Conservation (phyloP, 2,797 vertebrate genomes). For the Anableps anableps region DNA sequence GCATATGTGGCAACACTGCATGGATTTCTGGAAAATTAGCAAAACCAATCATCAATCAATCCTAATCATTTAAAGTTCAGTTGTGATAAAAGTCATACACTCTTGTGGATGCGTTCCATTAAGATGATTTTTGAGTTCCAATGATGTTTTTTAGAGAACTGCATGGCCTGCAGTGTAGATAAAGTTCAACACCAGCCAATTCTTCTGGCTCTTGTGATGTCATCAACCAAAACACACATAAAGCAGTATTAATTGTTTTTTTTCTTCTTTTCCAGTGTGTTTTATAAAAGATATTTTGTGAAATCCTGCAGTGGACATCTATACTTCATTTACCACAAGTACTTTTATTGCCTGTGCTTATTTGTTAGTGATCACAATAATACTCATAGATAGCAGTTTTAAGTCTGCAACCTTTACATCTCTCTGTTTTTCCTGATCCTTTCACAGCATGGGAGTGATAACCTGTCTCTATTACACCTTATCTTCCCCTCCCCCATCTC, state of each 20-base stretch:
- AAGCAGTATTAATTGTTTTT: background rate
- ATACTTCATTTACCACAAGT: background rate
- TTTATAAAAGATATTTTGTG: background rate
- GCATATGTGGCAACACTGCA: background rate
- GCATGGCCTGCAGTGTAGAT: too few species aligned
- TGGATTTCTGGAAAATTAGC: background rate
- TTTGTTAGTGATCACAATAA: background rate
- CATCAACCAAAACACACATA: background rate
- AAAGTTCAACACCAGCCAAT: too few species aligned
- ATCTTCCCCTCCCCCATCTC: background rate
- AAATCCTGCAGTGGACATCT: background rate
- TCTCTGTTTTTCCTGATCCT: constrained; percentile 18
- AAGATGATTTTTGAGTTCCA: background rate
- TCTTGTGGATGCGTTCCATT: too few species aligned
- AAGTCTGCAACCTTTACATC: constrained; percentile 13
- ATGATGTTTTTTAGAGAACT: background rate
- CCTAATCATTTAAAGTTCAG: background rate
- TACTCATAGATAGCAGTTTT: background rate
- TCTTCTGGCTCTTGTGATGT: too few species aligned
- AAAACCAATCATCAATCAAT: background rate
- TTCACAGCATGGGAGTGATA: constrained; percentile 11
- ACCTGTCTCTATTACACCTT: background rate
- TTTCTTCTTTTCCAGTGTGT: background rate
- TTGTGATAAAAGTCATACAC: background rate
- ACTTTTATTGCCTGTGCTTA: background rate